These are phyloP conservation scores for Tachyglossus aculeatus DNA, from an alignment of 2,797 vertebrate genomes.

Conservation along the genomic window DNA sequence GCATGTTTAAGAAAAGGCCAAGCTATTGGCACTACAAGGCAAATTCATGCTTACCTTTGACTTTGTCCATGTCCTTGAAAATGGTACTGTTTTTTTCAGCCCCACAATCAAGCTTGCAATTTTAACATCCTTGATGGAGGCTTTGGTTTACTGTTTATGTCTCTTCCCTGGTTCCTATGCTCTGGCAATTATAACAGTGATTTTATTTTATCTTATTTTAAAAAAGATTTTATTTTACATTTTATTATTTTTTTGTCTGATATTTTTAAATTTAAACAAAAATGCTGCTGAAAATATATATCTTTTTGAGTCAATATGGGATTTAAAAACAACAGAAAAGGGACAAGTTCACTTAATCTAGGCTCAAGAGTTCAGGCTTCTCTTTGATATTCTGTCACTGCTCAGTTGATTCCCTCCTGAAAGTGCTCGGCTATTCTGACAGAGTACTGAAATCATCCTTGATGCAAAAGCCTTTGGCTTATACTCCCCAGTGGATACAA, in stretches of 20 bases:
- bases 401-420: background rate
- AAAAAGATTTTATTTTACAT: too few relatives aligned
- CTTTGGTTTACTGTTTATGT: too few relatives aligned
- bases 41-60: conserved; percentile 1
- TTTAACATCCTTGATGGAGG: too few relatives aligned
- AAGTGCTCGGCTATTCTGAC: background rate
- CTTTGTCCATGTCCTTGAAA: conserved; percentile 9
- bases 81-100: background rate
- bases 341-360: too few relatives aligned
- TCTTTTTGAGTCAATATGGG: too few relatives aligned
- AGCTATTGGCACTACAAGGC: conserved; percentile 11
- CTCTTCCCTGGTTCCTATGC: too few relatives aligned
- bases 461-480: conserved; percentile 9
- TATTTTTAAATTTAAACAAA: too few relatives aligned
- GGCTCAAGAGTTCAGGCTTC: background rate
- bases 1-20: conserved; percentile 29
- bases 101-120: too few relatives aligned
- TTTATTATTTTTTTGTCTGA: too few relatives aligned
- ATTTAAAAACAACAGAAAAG: background rate
- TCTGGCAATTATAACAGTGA: too few relatives aligned
- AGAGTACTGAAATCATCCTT: conserved; percentile 22
- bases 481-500: conserved; percentile 31
- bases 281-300: too few relatives aligned
- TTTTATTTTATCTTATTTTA: too few relatives aligned
- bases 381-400: background rate